phyloP scores from a whole-genome alignment of 2,113 vertebrate species.

The Cairina moschata region DNA sequence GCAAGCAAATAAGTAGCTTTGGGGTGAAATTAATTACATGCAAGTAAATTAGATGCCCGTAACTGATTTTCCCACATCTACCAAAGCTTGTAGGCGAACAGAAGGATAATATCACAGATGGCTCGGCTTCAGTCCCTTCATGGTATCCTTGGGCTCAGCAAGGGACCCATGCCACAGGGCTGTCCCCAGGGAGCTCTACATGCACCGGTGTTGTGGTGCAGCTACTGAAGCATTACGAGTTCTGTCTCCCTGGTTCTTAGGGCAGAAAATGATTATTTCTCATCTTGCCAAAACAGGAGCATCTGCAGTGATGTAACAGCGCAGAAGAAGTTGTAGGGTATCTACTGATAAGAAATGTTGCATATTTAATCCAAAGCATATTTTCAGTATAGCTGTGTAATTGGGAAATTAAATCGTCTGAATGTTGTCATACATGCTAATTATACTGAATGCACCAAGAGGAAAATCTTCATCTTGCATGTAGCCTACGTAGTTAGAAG shows the following conservation, averaged over 20 bases:
- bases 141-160: neutral
- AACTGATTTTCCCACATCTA: neutral
- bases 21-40: neutral
- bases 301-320: neutral
- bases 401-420: conserved; percentile 43
- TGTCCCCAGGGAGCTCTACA: accelerated
- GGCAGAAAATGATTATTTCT: neutral
- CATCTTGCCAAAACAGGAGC: neutral
- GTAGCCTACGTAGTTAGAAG: neutral
- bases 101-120: neutral
- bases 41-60: neutral
- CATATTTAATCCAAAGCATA: neutral
- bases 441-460: neutral
- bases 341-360: neutral
- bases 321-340: neutral
- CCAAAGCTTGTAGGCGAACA: neutral
- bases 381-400: conserved; percentile 13
- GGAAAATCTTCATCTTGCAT: neutral
- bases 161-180: neutral
- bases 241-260: neutral
- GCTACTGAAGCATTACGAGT: neutral
- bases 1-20: neutral
- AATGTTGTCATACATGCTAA: conserved; percentile 35
- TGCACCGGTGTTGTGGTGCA: accelerated
- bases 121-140: neutral